A percentile compares a stretch with the other conserved stretches of the same genome.
Conservation (phyloP, 2,888 invertebrate genomes). For the Acanthosepion lycidas region DNA sequence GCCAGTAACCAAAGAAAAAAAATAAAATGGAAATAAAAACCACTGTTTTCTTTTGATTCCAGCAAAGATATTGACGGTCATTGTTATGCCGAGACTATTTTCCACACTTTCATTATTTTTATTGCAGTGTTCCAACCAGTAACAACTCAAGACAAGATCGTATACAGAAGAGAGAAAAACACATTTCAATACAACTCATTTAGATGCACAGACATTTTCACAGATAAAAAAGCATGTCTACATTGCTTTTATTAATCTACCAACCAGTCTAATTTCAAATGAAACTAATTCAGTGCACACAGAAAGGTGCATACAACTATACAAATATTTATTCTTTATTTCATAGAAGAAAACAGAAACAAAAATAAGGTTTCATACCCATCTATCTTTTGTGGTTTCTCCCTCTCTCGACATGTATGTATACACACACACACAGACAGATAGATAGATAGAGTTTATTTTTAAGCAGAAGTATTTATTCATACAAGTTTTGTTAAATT, state of each 20-base stretch:
- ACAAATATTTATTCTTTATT: neutral
- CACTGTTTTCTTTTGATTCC: neutral
- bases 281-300: neutral
- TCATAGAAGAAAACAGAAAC: neutral
- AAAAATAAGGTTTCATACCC: neutral
- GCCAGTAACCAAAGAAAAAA: neutral
- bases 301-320: neutral
- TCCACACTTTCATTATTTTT: neutral
- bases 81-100: neutral
- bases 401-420: too few relatives aligned
- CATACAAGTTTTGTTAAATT: too few relatives aligned
- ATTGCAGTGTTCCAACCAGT: neutral
- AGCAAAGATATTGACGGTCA: neutral
- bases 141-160: neutral
- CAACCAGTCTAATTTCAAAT: neutral
- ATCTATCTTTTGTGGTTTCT: too few relatives aligned
- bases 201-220: neutral
- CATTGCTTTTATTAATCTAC: neutral
- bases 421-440: too few relatives aligned
- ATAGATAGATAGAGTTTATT: too few relatives aligned
- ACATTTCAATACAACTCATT: neutral
- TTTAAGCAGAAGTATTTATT: too few relatives aligned
- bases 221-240: neutral
- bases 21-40: neutral
- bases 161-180: neutral